Evolutionary conservation across 2,113 vertebrate genomes (phyloP), one percentile per base, ranked within the genome.

Genomic region (Andinoacara biseriatus): DNA sequence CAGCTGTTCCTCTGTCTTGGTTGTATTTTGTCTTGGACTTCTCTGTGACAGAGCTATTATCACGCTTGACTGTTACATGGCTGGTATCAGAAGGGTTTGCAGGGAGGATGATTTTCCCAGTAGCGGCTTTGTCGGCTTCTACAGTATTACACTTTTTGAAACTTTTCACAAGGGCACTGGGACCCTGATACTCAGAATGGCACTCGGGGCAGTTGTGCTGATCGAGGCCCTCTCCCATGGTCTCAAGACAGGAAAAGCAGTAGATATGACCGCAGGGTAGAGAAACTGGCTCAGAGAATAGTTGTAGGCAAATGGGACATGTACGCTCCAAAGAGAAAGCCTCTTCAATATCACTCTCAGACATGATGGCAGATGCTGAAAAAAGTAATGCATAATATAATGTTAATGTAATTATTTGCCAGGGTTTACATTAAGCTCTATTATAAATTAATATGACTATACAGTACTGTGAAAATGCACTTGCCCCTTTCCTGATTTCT

Each of bases 181-280:
- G 9, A 8, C 87, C 86, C 1, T 56, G 67, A 58, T 94, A 94
- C 43, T 86, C 31, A 3, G 80, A 14, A 61, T 93, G 93, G 85
- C 96, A 97, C 13, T 93, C 75, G 0, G 95, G 96, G 74, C 96
- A 97, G 74, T 60, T 83, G 83, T 92, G 89, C 4, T 78, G 84
- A 81, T 92, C 93, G 0, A 92, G 84, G 15, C 90, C 91, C 62
- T 91, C 74, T 11, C 29, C 87, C 81, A 94, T 85, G n/a, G 85
- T 85, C 78, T 93, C 80, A 40, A 96, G 93, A 76, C 94, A 96
- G 35, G 60, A n/a, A 4, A 83, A 22, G 76, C 95, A 96, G 85
- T 93, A 95, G 57, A 89, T 81, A 76, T 96, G 95, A 38, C 93
- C 92, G 24, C 95, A 96, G 40, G 92, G 94, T 20, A 95, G 93